These are phyloP conservation scores for Petrolisthes manimaculis DNA, from an alignment of 2,888 invertebrate genomes.

Conservation along the genomic window DNA sequence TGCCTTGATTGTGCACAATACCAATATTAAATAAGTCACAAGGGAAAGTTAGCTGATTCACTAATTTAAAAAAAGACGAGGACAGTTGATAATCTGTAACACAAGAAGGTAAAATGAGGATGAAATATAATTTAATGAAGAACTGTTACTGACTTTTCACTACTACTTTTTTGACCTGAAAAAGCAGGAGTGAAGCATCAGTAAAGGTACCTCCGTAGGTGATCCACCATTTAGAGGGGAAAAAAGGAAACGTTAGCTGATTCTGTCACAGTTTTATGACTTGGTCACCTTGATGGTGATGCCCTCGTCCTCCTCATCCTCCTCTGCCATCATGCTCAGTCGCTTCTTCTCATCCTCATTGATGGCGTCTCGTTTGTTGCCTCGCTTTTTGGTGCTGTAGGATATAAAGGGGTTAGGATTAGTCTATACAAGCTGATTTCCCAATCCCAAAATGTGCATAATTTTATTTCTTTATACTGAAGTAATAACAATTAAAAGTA, in stretches of 20 bases:
- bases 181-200: too few species aligned
- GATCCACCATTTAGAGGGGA: background rate
- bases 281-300: constrained; percentile 75
- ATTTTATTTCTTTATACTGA: constrained; percentile 22
- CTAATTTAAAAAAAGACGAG: background rate
- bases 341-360: constrained; percentile 75
- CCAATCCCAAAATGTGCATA: constrained; percentile 24
- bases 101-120: too few species aligned
- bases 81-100: too few species aligned
- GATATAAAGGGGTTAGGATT: constrained; percentile 1
- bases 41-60: background rate
- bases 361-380: constrained; percentile 77
- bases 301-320: constrained; percentile 79
- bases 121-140: too few species aligned
- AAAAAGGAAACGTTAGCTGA: constrained; percentile 39
- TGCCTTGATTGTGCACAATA: too few species aligned
- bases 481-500: background rate
- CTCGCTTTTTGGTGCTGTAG: constrained; percentile 75
- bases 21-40: background rate
- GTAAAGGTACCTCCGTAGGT: too few species aligned
- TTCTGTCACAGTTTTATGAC: constrained; percentile 56
- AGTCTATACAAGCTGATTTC: background rate
- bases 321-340: constrained; percentile 75
- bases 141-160: too few species aligned
- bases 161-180: too few species aligned